phyloP scores from a whole-genome alignment of 2,113 vertebrate genomes.

The Dasyornis broadbenti region DNA sequence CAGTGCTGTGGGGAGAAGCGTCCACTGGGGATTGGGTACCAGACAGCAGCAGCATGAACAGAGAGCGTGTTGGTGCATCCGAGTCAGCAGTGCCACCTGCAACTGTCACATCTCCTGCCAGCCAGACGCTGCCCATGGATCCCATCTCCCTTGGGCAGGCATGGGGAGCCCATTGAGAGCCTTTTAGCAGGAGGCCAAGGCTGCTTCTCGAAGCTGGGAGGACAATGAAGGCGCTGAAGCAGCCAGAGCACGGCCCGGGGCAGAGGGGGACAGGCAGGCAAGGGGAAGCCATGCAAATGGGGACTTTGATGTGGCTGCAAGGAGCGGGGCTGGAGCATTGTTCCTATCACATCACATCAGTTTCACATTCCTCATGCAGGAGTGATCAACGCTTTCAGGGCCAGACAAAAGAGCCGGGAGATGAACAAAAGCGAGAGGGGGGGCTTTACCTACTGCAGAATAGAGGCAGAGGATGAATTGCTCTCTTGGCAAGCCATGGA shows the following conservation, averaged over 20 bases:
- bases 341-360: conserved; percentile 63
- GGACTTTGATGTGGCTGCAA: conserved; percentile 53
- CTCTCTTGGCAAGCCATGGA: conserved; percentile 53
- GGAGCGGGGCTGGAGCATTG: conserved; percentile 6
- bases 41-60: neutral
- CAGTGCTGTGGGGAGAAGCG: neutral
- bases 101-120: neutral
- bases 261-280: conserved; percentile 50
- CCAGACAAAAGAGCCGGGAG: conserved; percentile 43
- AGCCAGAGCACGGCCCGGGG: conserved; percentile 27
- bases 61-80: neutral
- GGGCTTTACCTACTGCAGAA: conserved; percentile 50
- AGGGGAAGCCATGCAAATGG: conserved; percentile 60
- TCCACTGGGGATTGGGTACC: neutral
- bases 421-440: conserved; percentile 42
- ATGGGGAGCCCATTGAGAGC: neutral
- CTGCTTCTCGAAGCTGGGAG: neutral
- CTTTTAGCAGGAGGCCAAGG: conserved; percentile 2
- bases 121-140: too few species aligned
- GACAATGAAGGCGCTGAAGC: conserved; percentile 58
- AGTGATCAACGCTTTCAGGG: conserved; percentile 54
- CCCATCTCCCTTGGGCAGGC: neutral
- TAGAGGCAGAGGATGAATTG: conserved; percentile 54
- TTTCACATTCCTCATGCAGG: conserved; percentile 65
- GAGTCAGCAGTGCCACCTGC: neutral